Conservation (phyloP, 2,113 vertebrate species). For the Mungos mungo region DNA sequence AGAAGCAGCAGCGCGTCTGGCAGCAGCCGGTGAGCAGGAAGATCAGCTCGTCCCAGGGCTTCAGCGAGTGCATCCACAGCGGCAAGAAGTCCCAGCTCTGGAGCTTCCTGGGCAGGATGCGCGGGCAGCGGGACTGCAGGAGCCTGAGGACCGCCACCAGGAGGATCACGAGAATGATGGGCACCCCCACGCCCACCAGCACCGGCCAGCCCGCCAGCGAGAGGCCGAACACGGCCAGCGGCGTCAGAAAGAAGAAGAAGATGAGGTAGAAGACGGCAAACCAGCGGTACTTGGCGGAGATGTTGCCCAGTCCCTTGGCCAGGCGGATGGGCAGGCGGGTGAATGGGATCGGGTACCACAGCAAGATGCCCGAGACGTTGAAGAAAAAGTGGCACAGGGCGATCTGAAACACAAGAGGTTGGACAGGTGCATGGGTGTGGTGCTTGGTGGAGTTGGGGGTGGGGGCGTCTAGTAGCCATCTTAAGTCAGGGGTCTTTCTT, state of each 20-base stretch:
- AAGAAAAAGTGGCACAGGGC: slow-evolving; percentile 98
- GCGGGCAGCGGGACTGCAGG: slow-evolving; percentile 87
- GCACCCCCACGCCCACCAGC: slow-evolving; percentile 91
- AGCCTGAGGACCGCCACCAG: slow-evolving; percentile 86
- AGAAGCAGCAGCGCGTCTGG: slow-evolving; percentile 89
- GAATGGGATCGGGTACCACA: slow-evolving; percentile 95
- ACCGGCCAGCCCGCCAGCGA: slow-evolving; percentile 94
- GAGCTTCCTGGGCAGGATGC: slow-evolving; percentile 85
- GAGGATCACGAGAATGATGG: slow-evolving; percentile 81
- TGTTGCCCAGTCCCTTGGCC: slow-evolving; percentile 89
- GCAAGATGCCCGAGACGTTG: slow-evolving; percentile 94
- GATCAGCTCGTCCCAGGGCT: slow-evolving; percentile 90
- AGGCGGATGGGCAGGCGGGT: slow-evolving; percentile 93
- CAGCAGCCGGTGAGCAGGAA: slow-evolving; percentile 80
- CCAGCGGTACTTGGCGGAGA: slow-evolving; percentile 95
- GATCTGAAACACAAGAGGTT: slow-evolving; percentile 87
- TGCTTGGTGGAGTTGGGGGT: accelerated
- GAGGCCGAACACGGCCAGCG: slow-evolving; percentile 90
- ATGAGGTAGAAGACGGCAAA: slow-evolving; percentile 94
- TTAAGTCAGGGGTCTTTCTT: neutral
- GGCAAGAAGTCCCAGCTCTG: slow-evolving; percentile 93
- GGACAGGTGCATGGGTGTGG: neutral
- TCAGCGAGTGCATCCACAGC: slow-evolving; percentile 90
- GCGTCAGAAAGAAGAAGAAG: slow-evolving; percentile 90
- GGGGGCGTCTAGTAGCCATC: accelerated